A percentile compares a stretch with the other conserved stretches of the same genome.
Conservation (phyloP, 2,797 vertebrate genomes). For the Centroberyx gerrardi region DNA sequence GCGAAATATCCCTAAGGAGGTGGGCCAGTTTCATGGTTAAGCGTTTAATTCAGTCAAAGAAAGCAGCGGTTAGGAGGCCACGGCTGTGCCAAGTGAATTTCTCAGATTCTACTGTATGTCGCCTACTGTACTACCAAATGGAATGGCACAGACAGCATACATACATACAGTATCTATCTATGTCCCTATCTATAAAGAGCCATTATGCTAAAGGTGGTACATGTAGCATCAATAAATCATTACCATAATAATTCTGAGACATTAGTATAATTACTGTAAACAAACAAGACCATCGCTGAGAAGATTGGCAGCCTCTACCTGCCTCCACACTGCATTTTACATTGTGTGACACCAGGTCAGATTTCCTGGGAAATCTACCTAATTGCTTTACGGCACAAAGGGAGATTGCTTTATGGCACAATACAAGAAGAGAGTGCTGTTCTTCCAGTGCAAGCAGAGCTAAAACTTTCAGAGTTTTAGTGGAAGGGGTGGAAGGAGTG, state of each 20-base stretch:
- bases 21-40: constrained; percentile 40
- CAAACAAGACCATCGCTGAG: too few relatives aligned
- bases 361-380: too few relatives aligned
- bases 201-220: neutral
- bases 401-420: too few relatives aligned
- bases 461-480: too few relatives aligned
- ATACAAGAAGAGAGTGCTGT: too few relatives aligned
- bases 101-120: constrained; percentile 3
- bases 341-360: too few relatives aligned
- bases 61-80: constrained; percentile 2
- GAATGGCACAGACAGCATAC: neutral
- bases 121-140: constrained; percentile 3
- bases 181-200: constrained; percentile 2
- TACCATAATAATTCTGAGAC: neutral
- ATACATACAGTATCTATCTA: neutral
- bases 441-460: too few relatives aligned
- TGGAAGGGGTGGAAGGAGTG: too few relatives aligned
- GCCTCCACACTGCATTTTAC: too few relatives aligned
- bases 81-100: constrained; percentile 19
- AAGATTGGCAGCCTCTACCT: too few relatives aligned
- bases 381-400: too few relatives aligned
- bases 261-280: too few relatives aligned
- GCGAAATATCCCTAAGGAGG: constrained; percentile 41
- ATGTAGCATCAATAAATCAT: neutral
- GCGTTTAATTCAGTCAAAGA: constrained; percentile 38